Evolutionary conservation across 2,888 invertebrate genomes (phyloP).

Genomic region (Synanthedon andrenaeformis): DNA sequence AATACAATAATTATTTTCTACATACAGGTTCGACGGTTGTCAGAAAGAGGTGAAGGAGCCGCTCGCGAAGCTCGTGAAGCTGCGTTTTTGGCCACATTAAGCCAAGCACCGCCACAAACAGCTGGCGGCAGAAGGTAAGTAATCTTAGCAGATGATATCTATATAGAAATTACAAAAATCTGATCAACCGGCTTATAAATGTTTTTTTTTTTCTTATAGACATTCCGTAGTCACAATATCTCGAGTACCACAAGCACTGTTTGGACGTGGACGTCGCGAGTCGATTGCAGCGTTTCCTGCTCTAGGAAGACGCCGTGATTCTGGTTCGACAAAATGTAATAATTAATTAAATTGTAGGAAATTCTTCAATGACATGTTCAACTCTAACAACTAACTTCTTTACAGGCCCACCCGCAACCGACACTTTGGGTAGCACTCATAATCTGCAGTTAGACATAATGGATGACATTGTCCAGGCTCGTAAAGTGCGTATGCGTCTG

Average conservation of each 20-base stretch:
- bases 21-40: conserved; percentile 78
- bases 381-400: conserved; percentile 1
- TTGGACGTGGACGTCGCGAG: conserved; percentile 83
- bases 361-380: not conserved
- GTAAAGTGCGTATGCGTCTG: conserved; percentile 85
- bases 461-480: conserved; percentile 87
- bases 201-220: conserved; percentile 41
- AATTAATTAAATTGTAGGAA: conserved; percentile 2
- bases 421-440: conserved; percentile 80
- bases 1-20: not conserved
- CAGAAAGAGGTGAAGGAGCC: conserved; percentile 82
- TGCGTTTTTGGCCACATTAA: conserved; percentile 85
- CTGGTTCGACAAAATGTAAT: conserved; percentile 58
- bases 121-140: conserved; percentile 77
- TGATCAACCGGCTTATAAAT: not conserved
- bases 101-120: conserved; percentile 78
- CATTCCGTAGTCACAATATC: conserved; percentile 91
- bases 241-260: conserved; percentile 80
- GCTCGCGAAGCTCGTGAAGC: conserved; percentile 84
- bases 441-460: conserved; percentile 88
- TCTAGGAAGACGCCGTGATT: conserved; percentile 56
- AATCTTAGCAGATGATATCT: not conserved
- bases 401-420: conserved; percentile 78
- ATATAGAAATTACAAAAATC: conserved; percentile 2
- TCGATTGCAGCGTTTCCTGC: conserved; percentile 84